phyloP scores from a whole-genome alignment of 2,888 invertebrate genomes.

The Branchellion lobata region DNA sequence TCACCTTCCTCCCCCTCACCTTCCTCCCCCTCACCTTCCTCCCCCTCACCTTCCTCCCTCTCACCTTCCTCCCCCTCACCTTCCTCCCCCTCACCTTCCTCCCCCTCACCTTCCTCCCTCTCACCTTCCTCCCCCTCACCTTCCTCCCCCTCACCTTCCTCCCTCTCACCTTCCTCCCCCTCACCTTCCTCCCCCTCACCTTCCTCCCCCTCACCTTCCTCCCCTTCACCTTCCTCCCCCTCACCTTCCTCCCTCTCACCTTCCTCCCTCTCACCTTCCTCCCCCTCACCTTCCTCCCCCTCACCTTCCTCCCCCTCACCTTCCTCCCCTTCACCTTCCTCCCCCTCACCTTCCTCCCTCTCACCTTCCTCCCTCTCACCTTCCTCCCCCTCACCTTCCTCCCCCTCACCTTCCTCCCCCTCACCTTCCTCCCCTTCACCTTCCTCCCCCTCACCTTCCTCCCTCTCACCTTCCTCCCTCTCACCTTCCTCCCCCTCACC shows the following conservation, averaged over 20 bases:
- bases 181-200: no score
- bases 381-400: no score
- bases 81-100: neutral
- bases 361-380: conserved; percentile 15
- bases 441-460: conserved; percentile 4
- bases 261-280: conserved; percentile 2
- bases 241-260: conserved; percentile 12
- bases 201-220: no score
- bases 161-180: no score
- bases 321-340: neutral
- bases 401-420: no score
- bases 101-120: neutral
- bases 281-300: no score
- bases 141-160: neutral
- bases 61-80: no score
- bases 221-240: neutral
- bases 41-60: no score
- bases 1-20: conserved; percentile 14
- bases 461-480: conserved; percentile 5
- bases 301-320: no score
- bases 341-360: neutral
- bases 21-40: no score
- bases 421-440: neutral
- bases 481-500: conserved; percentile 4
- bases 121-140: conserved; percentile 8